Conservation (phyloP, 2,888 invertebrate genomes). For the Nomada hirtipes region DNA sequence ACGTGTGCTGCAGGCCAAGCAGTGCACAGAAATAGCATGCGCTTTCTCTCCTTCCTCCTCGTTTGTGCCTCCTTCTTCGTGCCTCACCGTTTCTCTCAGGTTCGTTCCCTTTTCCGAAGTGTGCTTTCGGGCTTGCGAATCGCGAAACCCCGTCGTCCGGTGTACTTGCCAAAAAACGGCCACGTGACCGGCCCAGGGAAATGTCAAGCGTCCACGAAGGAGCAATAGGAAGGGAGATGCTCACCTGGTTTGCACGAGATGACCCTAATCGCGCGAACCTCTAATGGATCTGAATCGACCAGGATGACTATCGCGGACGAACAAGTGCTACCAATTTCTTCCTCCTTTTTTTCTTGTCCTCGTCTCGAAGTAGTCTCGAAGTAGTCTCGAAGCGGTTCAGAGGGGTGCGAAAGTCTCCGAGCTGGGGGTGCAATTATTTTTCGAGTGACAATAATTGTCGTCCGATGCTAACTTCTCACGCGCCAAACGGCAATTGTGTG, state of each 20-base stretch:
- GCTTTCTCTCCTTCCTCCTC: slow-evolving; percentile 38
- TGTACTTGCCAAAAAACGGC: slow-evolving; percentile 65
- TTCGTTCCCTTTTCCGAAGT: slow-evolving; percentile 61
- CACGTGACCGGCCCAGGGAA: slow-evolving; percentile 62
- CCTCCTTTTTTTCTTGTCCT: no score
- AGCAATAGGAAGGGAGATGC: slow-evolving; percentile 39
- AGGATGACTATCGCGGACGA: no score
- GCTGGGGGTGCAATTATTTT: no score
- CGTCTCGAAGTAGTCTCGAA: no score
- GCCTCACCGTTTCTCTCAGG: slow-evolving; percentile 7
- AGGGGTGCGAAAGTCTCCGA: no score
- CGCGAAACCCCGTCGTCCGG: slow-evolving; percentile 43
- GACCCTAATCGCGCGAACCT: slow-evolving; percentile 53
- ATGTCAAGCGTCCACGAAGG: slow-evolving; percentile 59
- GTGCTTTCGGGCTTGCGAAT: slow-evolving; percentile 54
- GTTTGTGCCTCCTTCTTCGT: slow-evolving; percentile 28
- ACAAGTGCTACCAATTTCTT: no score
- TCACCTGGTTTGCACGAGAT: slow-evolving; percentile 58
- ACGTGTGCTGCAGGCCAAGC: slow-evolving; percentile 74
- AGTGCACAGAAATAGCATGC: slow-evolving; percentile 75
- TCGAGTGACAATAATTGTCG: no score
- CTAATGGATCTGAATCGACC: no score
- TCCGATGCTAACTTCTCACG: no score
- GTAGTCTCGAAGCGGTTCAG: no score
- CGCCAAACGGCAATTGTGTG: no score